phyloP scores from a whole-genome alignment of 2,797 vertebrate genomes.

The Epinephelus awoara region DNA sequence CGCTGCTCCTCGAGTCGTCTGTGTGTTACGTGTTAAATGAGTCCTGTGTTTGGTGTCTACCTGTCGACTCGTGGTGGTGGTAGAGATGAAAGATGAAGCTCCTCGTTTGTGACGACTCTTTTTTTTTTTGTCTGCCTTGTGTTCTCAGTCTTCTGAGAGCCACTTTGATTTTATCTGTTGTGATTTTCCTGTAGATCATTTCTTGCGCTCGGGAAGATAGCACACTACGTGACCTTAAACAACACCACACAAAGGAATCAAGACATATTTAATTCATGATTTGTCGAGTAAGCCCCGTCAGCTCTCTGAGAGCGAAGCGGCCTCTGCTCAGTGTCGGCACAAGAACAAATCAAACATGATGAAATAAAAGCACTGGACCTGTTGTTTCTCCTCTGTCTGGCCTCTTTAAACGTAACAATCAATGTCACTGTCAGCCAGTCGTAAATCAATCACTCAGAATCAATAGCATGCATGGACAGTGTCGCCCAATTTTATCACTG shows the following conservation, averaged over 20 bases:
- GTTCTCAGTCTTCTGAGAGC: conserved; percentile 49
- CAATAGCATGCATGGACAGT: background rate
- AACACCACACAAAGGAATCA: conserved; percentile 45
- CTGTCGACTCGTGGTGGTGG: conserved; percentile 21
- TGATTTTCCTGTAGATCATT: conserved; percentile 39
- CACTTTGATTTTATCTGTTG: conserved; percentile 37
- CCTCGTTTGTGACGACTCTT: conserved; percentile 10
- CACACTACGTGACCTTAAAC: conserved; percentile 57
- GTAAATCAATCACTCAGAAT: conserved; percentile 9
- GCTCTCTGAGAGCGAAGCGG: conserved; percentile 21
- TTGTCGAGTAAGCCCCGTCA: conserved; percentile 25
- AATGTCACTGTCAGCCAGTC: background rate
- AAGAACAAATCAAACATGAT: conserved; percentile 27
- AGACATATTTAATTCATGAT: conserved; percentile 65
- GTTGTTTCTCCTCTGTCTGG: background rate
- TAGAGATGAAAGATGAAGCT: conserved; percentile 18
- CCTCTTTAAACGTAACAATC: background rate
- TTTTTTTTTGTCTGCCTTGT: conserved; percentile 52
- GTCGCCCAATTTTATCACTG: background rate
- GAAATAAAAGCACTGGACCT: conserved; percentile 4
- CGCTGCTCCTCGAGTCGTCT: conserved; percentile 8
- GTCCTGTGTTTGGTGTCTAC: conserved; percentile 43
- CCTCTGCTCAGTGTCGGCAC: conserved; percentile 18
- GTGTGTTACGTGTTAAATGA: conserved; percentile 23
- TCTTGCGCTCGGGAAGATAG: conserved; percentile 13